phyloP scores from a whole-genome alignment of 2,113 vertebrate genomes.

The Menidia beryllina region DNA sequence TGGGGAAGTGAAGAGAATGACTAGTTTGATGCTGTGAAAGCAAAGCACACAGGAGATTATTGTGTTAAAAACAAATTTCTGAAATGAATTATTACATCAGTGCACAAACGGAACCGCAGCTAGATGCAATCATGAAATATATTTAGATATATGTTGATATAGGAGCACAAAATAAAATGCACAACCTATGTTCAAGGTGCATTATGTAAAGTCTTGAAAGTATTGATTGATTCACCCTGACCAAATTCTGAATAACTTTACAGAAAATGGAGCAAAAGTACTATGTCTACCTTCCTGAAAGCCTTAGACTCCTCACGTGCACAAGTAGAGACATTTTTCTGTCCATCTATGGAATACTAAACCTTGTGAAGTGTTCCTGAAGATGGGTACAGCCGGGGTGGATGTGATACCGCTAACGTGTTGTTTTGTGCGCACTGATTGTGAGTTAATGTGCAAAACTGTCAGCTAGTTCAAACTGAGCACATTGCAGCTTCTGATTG shows the following conservation, averaged over 20 bases:
- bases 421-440: conserved; percentile 21
- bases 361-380: conserved; percentile 1
- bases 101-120: not conserved
- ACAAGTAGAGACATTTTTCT: conserved; percentile 27
- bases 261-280: conserved; percentile 1
- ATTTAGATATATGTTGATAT: not conserved
- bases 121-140: not conserved
- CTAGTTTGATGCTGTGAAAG: conserved; percentile 23
- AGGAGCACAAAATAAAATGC: conserved; percentile 42
- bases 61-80: conserved; percentile 20
- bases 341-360: not conserved
- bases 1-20: not conserved
- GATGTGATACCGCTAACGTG: not conserved
- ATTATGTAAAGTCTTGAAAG: no score
- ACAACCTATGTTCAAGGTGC: no score
- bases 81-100: not conserved
- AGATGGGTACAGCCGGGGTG: not conserved
- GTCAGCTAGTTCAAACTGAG: conserved; percentile 24
- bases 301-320: conserved; percentile 20
- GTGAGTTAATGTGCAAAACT: conserved; percentile 8
- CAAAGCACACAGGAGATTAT: conserved; percentile 50
- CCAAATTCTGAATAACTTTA: conserved; percentile 1
- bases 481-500: conserved; percentile 38
- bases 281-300: not conserved
- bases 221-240: conserved; percentile 5